Evolutionary conservation across 2,113 vertebrate species (phyloP).

Genomic region (Narcine bancroftii): DNA sequence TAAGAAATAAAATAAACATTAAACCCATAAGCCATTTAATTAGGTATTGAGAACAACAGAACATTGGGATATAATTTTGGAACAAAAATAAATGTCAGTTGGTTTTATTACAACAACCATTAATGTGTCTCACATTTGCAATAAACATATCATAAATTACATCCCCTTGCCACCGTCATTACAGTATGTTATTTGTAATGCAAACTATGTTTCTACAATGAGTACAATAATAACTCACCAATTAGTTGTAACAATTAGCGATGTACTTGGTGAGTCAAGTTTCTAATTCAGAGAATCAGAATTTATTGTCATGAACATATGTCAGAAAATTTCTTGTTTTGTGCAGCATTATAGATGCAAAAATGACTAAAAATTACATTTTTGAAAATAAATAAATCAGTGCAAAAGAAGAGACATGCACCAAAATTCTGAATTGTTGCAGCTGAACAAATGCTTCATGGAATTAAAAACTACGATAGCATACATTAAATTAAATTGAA

Average conservation of each 20-base stretch:
- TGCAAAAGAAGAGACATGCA: too few species aligned
- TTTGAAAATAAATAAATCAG: too few species aligned
- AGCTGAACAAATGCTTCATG: too few species aligned
- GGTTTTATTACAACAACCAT: conserved; percentile 30
- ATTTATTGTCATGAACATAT: too few species aligned
- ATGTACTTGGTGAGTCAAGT: neutral
- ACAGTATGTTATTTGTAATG: neutral
- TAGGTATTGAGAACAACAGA: conserved; percentile 25
- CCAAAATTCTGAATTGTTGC: too few species aligned
- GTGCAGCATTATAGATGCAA: too few species aligned
- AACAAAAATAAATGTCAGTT: conserved; percentile 22
- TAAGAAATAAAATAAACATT: conserved; percentile 29
- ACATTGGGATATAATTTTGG: conserved; percentile 14
- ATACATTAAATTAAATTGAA: too few species aligned
- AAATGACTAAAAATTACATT: too few species aligned
- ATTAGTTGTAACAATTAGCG: neutral
- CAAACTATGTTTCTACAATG: neutral
- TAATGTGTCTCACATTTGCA: conserved; percentile 21
- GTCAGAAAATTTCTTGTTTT: too few species aligned
- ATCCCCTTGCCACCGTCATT: neutral
- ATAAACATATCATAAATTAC: conserved; percentile 13
- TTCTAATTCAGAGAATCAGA: too few species aligned
- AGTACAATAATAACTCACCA: neutral
- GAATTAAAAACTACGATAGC: too few species aligned
- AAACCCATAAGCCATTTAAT: conserved; percentile 13